Evolutionary conservation across 2,113 vertebrate species (phyloP).

Genomic region (Thomomys bottae): DNA sequence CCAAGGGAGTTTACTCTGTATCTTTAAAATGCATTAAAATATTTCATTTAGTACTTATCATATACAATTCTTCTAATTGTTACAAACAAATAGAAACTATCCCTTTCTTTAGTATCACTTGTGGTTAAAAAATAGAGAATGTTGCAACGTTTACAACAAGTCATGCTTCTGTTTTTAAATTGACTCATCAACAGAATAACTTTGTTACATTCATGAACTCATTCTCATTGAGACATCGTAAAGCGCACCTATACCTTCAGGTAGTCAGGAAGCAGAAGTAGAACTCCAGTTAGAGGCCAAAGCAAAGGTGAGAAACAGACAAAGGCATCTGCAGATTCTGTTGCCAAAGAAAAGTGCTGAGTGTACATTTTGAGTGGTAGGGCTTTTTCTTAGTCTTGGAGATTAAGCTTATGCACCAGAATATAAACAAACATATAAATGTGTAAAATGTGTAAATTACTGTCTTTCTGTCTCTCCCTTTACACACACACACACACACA

Average conservation of each 20-base stretch:
- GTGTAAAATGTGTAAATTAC: no score
- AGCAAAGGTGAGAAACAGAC: no score
- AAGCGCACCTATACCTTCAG: no score
- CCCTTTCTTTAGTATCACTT: not conserved
- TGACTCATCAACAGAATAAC: slow-evolving; percentile 10
- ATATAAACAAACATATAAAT: no score
- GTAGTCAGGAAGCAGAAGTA: no score
- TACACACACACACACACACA: not conserved
- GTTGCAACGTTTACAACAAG: not conserved
- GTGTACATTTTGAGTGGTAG: no score
- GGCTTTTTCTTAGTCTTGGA: no score
- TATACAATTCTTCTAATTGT: not conserved
- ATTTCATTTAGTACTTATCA: not conserved
- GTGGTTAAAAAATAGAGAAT: not conserved
- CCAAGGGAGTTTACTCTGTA: not conserved
- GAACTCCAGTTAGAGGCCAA: no score
- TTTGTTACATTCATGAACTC: not conserved
- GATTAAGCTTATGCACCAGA: no score
- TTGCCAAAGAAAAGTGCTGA: no score
- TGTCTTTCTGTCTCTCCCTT: not conserved
- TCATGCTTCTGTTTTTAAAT: not conserved
- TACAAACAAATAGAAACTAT: not conserved
- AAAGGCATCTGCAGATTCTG: no score
- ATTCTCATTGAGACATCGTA: not conserved
- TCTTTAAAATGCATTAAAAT: not conserved